Conservation (phyloP, 2,113 vertebrate genomes). For the Cebus imitator region DNA sequence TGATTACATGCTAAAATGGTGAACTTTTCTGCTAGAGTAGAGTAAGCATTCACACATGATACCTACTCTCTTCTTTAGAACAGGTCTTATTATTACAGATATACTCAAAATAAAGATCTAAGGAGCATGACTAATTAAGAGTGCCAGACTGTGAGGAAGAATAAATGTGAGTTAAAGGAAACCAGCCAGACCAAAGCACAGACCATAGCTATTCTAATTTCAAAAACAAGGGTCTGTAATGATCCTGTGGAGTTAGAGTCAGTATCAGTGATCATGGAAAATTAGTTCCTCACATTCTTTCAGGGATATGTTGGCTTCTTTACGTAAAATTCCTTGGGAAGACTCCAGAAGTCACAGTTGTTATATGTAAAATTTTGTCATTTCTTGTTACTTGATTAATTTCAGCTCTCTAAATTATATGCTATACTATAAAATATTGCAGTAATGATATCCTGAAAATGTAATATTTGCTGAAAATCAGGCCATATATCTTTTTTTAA, state of each 20-base stretch:
- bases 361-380: constrained; percentile 61
- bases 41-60: background rate
- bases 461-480: constrained; percentile 50
- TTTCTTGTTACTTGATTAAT: constrained; percentile 68
- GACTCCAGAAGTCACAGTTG: constrained; percentile 70
- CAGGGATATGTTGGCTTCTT: constrained; percentile 43
- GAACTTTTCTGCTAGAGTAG: background rate
- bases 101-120: background rate
- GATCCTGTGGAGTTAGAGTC: background rate
- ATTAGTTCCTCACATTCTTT: constrained; percentile 60
- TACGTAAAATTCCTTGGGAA: constrained; percentile 63
- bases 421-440: constrained; percentile 46
- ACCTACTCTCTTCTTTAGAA: background rate
- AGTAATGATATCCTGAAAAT: constrained; percentile 45
- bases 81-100: background rate
- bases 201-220: constrained; percentile 28
- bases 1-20: background rate
- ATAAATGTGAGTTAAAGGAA: constrained; percentile 17
- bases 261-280: background rate
- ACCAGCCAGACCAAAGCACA: constrained; percentile 19
- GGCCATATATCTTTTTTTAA: constrained; percentile 43
- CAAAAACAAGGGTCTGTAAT: background rate
- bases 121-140: background rate
- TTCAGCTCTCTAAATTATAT: constrained; percentile 44
- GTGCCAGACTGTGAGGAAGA: background rate